Conservation (phyloP, 2,888 invertebrate species). For the Tipula helvola region DNA sequence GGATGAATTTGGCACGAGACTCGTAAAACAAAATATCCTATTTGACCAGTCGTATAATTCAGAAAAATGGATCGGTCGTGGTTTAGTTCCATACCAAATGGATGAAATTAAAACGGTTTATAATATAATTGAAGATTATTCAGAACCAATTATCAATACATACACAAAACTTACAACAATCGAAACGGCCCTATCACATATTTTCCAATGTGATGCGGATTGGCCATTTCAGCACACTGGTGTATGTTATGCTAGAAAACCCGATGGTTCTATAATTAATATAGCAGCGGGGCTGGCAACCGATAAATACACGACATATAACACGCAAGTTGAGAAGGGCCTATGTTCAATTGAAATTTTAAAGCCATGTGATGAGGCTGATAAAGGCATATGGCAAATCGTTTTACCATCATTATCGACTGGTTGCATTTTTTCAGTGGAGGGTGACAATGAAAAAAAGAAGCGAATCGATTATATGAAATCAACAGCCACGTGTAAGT, state of each 20-base stretch:
- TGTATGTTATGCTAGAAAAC: background rate
- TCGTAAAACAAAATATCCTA: background rate
- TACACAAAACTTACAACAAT: background rate
- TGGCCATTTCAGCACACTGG: background rate
- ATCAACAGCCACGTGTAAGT: background rate
- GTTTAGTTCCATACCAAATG: background rate
- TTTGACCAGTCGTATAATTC: background rate
- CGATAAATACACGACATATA: background rate
- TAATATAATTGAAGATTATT: background rate
- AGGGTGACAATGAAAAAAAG: background rate
- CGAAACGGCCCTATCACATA: background rate
- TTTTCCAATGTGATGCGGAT: background rate
- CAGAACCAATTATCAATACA: background rate
- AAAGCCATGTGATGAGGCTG: background rate
- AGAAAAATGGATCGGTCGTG: background rate
- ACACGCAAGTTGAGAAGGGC: background rate
- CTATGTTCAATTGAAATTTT: background rate
- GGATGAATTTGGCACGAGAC: background rate
- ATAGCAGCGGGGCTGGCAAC: background rate
- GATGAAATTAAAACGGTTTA: background rate
- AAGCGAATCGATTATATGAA: background rate
- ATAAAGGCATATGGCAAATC: background rate
- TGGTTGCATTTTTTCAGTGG: background rate
- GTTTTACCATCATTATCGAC: background rate
- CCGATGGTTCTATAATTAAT: background rate